Conservation (phyloP, 2,797 vertebrate species). For the Manis crassicaudata region DNA sequence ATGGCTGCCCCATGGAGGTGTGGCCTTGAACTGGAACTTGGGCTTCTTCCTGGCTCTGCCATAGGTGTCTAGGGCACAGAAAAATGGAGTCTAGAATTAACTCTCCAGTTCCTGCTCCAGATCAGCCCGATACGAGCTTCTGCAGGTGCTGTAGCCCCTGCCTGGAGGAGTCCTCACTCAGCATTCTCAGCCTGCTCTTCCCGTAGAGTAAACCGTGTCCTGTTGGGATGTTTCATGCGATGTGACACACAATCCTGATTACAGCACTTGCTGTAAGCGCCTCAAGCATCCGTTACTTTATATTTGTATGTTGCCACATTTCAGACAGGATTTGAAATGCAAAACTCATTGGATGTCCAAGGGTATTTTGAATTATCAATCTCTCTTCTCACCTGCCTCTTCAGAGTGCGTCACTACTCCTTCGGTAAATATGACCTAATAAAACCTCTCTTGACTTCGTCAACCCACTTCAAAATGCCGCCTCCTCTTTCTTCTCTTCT, state of each 20-base stretch:
- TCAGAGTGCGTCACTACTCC: not conserved
- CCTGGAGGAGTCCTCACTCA: rapidly evolving
- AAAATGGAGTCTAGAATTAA: rapidly evolving
- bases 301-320: not conserved
- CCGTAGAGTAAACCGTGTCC: rapidly evolving
- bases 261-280: rapidly evolving
- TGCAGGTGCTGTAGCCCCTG: not conserved
- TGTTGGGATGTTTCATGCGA: rapidly evolving
- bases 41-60: not conserved
- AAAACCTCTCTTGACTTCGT: not conserved
- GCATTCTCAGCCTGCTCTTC: rapidly evolving
- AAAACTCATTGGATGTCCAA: not conserved
- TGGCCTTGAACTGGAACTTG: rapidly evolving
- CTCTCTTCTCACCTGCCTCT: not conserved
- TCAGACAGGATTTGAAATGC: not conserved
- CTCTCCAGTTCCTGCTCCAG: rapidly evolving
- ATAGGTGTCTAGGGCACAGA: not conserved
- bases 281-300: rapidly evolving
- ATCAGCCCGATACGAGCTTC: not conserved
- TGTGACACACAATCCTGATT: rapidly evolving
- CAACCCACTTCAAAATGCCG: too few relatives aligned
- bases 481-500: not conserved
- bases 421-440: not conserved
- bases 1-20: rapidly evolving
- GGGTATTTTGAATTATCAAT: not conserved